Base-by-base conservation (phyloP, 2,888 invertebrate genomes). In the Merodon equestris region DNA sequence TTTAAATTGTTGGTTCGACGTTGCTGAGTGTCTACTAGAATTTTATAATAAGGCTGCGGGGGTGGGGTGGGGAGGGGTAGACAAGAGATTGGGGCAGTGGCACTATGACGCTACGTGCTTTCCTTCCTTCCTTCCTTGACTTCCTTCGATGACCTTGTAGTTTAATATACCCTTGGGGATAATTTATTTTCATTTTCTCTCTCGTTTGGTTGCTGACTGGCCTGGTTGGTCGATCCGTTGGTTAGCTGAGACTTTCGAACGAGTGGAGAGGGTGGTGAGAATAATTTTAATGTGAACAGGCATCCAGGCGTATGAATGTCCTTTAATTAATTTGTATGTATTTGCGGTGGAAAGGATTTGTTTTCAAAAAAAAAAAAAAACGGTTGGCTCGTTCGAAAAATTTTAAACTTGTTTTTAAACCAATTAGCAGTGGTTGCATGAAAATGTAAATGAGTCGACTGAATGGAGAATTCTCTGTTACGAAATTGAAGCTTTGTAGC, bases 81-180 rank as follows among this genome's bases (percentile, higher is more conserved):
- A 47, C 27, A 27, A 27, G 27, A 27, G 27, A 7, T 27, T 27
- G 27, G 7, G 27, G 3, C 27, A 36, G 38, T 5, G 14, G n/a
- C 10, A 10, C 12, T 57, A 27, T 38, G n/a, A 19, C 17, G 50
- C 34, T 38, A 19, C 19, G 15, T 40, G 34, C 47, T 56, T 18
- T 58, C 12, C 63, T 40, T 14, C 12, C 12, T 9, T 7, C 40
- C 10, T 40, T n/a, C 40, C 1, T 10, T 40, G 51, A 66, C 45
- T 72, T 73, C 57, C 61, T 53, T 58, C 50, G 53, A 53, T 77
- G 72, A 77, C 77, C 77, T 77, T 77, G 77, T 72, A 58, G 63
- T 63, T 68, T 58, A 72, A 68, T 73, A 58, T 40, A 54, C 63
- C 66, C 67, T 63, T 53, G 67, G 67, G 77, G 44, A 58, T 72